Evolutionary conservation across 2,113 vertebrate genomes (phyloP), one percentile per base, ranked within the genome.

Genomic region (Daphoenositta chrysoptera): DNA sequence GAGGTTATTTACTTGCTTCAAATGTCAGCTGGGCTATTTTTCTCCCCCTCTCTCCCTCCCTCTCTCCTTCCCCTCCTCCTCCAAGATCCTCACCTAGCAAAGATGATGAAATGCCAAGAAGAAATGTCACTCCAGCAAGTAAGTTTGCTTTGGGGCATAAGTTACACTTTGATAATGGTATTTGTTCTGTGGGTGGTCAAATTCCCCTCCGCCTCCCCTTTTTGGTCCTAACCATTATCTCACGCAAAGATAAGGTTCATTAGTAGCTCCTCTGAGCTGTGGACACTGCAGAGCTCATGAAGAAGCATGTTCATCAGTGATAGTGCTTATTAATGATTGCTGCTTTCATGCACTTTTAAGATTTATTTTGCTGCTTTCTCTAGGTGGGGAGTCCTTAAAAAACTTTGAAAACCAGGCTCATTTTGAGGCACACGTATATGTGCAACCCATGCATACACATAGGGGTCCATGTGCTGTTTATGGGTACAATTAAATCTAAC

Each of bases 111-210:
- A 89, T 75, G 83, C 81, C 75, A 90, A 89, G 76, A 90, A 96
- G 94, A 88, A 89, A 93, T 97, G 96, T 90, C 96, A 96, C 84
- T 97, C 93, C 48, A 4, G 70, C 37, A 63, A 80, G 68, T 15
- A 68, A 92, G 83, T 90, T 93, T 23, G 68, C 92, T 96, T 91
- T 95, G 93, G 97, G 97, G 94, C 93, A 89, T 68, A 92, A 89
- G 90, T 73, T 89, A 61, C 64, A 72, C 79, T 90, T 90, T 97
- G 96, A 98, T 97, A 97, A 89, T 79, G 83, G 51, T 96, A 87
- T 97, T 97, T 97, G 90, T 92, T 77, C 96, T 93, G 94, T 98
- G 97, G 97, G 97, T 98, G 97, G 97, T 91, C 97, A 95, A 93
- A 89, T 87, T 96, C 95, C 73, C 65, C 89, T 96, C 64, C 66